phyloP scores from a whole-genome alignment of 2,113 vertebrate species.

The Xiphias gladius region DNA sequence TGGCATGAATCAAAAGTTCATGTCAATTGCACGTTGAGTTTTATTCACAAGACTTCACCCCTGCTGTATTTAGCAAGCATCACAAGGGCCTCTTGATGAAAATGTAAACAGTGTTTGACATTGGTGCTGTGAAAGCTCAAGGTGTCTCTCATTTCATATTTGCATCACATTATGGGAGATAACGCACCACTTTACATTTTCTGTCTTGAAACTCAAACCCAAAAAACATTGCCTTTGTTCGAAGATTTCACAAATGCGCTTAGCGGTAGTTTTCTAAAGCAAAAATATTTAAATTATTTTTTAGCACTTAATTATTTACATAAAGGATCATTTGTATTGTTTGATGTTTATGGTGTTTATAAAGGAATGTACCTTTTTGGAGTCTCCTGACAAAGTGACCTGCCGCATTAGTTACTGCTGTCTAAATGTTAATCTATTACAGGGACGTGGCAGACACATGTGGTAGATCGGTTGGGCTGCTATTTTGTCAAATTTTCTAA shows the following conservation, averaged over 20 bases:
- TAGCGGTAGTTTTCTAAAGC: constrained; percentile 50
- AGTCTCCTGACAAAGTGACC: neutral
- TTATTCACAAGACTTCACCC: constrained; percentile 38
- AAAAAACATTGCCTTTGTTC: constrained; percentile 49
- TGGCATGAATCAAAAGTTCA: constrained; percentile 42
- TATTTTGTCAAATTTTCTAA: neutral
- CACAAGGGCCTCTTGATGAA: constrained; percentile 48
- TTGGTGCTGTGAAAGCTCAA: constrained; percentile 53
- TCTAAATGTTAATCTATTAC: neutral
- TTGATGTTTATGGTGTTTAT: neutral
- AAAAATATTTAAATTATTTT: constrained; percentile 62
- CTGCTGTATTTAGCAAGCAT: constrained; percentile 58
- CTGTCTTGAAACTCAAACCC: constrained; percentile 57
- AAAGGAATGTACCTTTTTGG: neutral
- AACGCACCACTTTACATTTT: constrained; percentile 57
- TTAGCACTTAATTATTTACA: constrained; percentile 54
- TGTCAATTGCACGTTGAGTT: constrained; percentile 46
- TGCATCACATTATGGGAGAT: constrained; percentile 67
- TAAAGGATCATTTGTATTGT: neutral
- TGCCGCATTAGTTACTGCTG: neutral
- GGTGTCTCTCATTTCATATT: constrained; percentile 66
- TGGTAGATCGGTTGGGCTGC: neutral
- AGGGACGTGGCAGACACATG: neutral
- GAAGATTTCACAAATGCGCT: constrained; percentile 57
- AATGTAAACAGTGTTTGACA: constrained; percentile 64